Base-by-base conservation (phyloP, 2,888 invertebrate species). In the Phrixothrix hirtus region DNA sequence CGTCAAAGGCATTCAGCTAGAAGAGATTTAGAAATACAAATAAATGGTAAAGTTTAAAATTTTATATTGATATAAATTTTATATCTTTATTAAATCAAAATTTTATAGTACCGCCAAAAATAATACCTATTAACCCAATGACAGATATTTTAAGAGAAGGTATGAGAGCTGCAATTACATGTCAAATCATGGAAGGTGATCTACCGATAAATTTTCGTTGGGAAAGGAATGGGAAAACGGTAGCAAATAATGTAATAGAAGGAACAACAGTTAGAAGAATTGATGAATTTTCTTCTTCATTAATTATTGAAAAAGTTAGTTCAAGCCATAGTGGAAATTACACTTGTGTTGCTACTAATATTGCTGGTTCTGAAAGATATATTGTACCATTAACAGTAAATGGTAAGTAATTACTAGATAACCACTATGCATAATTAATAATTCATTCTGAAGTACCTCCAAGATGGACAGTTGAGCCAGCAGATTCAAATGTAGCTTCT, bases 101-200 rank as follows among this genome's bases (percentile, higher is more conserved):
- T 36, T 62, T 74, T 72, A 46, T 80, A 89, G 90, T 90, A 63
- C 89, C 88, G 57, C 91, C 90, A 37, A 89, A 89, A 80, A 89
- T 91, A 66, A 82, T 90, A 76, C 90, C 90, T 27, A 90, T 91
- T 68, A 87, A 87, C 69, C 85, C 89, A 29, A 84, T 90, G 82
- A 90, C 89, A 53, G 86, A 88, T 73, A 81, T 91, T 72, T 78
- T 89, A 56, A 79, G 87, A 30, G 91, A 92, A 78, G 91, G 91
- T 48, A 89, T 92, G 85, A 81, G 93, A 63, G 92, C 92, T 21
- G 92, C 92, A 54, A 92, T 94, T 71, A 88, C 92, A 61, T 94
- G 93, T 75, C 89, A 92, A 78, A 90, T 93, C 72, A 83, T 92
- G 72, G 92, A 93, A 77, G 94, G 95, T 13, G 95, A 95, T 78